A percentile compares a stretch with the other conserved stretches of the same genome.
These are phyloP conservation scores for Oophaga pumilio DNA, from an alignment of 2,113 vertebrate genomes.

Conservation along the genomic window DNA sequence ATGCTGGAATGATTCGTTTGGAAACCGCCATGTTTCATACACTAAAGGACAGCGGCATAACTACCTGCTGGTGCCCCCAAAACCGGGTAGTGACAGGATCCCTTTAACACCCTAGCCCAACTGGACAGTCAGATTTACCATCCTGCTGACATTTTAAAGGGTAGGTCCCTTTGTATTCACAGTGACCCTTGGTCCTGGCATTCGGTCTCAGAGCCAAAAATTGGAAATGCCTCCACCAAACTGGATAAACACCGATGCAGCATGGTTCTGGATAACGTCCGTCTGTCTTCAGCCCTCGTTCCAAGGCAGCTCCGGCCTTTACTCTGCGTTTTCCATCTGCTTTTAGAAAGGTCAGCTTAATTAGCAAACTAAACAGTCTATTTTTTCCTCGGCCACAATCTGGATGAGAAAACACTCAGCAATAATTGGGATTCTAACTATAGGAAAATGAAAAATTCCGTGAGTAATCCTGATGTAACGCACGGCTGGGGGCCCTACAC, in stretches of 20 bases:
- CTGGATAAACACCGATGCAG: background rate
- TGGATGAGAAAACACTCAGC: background rate
- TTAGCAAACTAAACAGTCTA: constrained; percentile 43
- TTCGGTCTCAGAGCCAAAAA: background rate
- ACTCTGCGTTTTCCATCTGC: constrained; percentile 31
- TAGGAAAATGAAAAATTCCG: background rate
- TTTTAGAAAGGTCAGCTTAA: constrained; percentile 43
- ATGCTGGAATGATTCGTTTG: too few relatives aligned
- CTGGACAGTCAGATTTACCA: background rate
- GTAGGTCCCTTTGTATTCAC: background rate
- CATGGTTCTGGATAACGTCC: background rate
- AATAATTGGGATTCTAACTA: background rate
- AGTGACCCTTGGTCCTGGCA: background rate
- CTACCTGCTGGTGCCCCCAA: too few relatives aligned
- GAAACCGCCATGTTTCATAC: too few relatives aligned
- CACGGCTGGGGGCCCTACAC: background rate
- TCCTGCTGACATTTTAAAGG: background rate
- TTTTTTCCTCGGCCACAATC: background rate
- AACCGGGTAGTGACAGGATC: too few relatives aligned
- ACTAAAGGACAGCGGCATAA: too few relatives aligned
- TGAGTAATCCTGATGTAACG: background rate
- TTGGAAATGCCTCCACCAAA: background rate
- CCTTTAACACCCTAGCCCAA: background rate
- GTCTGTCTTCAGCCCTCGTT: background rate
- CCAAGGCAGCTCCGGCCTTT: background rate